Evolutionary conservation across 2,113 vertebrate species (phyloP).

Genomic region (Melanerpes aurifrons): DNA sequence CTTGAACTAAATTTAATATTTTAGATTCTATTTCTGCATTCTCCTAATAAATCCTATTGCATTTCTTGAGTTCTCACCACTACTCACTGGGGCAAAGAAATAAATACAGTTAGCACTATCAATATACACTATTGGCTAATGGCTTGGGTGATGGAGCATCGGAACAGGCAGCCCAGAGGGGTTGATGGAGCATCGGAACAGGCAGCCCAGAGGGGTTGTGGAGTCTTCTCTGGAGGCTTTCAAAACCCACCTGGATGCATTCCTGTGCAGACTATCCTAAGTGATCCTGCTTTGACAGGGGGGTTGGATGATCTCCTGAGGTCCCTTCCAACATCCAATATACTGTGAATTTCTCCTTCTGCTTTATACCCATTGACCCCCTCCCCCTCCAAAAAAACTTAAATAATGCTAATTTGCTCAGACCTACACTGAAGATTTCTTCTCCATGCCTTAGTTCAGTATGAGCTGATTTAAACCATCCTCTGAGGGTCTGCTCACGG

Average conservation of each 20-base stretch:
- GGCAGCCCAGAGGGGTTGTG: no score
- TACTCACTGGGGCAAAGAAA: neutral
- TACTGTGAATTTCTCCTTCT: neutral
- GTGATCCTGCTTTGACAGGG: no score
- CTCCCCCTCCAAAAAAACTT: neutral
- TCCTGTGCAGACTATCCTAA: no score
- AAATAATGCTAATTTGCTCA: neutral
- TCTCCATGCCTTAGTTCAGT: neutral
- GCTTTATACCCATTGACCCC: neutral
- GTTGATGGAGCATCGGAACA: no score
- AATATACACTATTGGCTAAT: neutral
- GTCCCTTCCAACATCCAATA: no score
- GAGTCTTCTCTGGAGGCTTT: no score
- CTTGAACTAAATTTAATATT: neutral
- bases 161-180: no score
- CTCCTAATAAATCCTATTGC: neutral
- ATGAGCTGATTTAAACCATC: constrained; percentile 38
- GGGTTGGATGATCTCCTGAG: no score
- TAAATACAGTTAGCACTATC: neutral
- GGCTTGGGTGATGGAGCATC: neutral
- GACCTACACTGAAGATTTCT: neutral
- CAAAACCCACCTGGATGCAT: no score
- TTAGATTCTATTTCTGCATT: neutral
- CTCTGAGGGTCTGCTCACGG: neutral
- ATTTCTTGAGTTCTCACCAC: neutral